Evolutionary conservation across 2,113 vertebrate species (phyloP), one percentile per base, ranked within the genome.

Genomic region (Diadophis punctatus): DNA sequence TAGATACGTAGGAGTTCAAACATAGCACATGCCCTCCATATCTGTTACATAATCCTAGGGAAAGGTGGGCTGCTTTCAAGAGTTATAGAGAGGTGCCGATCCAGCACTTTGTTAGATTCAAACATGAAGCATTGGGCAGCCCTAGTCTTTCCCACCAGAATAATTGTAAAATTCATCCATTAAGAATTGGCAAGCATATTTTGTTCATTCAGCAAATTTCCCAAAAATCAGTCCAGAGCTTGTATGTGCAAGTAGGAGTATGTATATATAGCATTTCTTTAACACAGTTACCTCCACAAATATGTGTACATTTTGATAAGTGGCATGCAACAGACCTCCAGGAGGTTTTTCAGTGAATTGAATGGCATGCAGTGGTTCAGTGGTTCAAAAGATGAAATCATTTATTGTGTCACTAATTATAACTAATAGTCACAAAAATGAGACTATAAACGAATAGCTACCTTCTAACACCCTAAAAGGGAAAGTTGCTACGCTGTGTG

Each of bases 401-500:
- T 96, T 96, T 96, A 96, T 96, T 95, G 96, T 97, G 88, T 96
- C 96, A 97, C 95, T 97, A 96, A 95, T 96, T 95, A 97, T 96
- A 97, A 97, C 95, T 97, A 97, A 97, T 98, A 98, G 97, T 95
- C 97, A 98, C 96, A 98, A 98, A 96, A 98, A 98, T 96, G 97
- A 98, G 97, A 98, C 98, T 98, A 96, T 97, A 97, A 97, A 97
- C 97, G 96, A 86, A 93, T 96, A 98, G 98, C 98, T 98, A 98
- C 98, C 98, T 98, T 98, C 98, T 98, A 98, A 98, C 97, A 97
- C 97, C 97, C 97, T 98, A 98, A 98, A 97, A 95, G 97, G 98
- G 96, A 97, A 98, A 97, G 97, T 97, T 96, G 97, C 98, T 98
- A 98, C 96, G 97, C 97, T 97, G 98, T 98, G 98, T 98, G 98